Evolutionary conservation across 2,113 vertebrate species (phyloP).

Genomic region (Dunckerocampus dactyliophorus): DNA sequence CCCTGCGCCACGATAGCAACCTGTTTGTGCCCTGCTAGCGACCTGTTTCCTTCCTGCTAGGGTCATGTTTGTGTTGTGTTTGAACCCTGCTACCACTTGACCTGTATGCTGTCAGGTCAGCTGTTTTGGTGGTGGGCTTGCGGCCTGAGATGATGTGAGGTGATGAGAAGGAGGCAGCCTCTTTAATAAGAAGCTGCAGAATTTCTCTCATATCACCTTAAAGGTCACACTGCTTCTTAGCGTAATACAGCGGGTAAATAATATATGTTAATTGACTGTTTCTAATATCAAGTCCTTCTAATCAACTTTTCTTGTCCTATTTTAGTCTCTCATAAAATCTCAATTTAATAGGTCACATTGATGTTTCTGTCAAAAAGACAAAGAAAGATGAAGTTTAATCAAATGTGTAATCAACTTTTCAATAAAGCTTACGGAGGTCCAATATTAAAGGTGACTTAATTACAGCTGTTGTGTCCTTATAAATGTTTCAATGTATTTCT

Average conservation of each 20-base stretch:
- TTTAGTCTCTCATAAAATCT: conserved; percentile 36
- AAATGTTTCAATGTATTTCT: too few relatives aligned
- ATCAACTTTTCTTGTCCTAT: conserved; percentile 33
- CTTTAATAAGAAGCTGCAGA: conserved; percentile 53
- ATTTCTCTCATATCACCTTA: conserved; percentile 60
- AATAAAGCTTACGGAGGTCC: conserved; percentile 26
- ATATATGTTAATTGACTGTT: conserved; percentile 52
- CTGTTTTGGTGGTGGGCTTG: conserved; percentile 12
- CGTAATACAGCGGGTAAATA: conserved; percentile 65
- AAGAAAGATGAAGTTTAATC: conserved; percentile 42
- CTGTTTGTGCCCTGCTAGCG: too few relatives aligned
- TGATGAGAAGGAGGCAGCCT: conserved; percentile 37
- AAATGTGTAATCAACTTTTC: conserved; percentile 33
- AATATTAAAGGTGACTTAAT: not conserved
- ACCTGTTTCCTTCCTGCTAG: too few relatives aligned
- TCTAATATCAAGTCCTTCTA: conserved; percentile 49
- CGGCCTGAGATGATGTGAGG: conserved; percentile 45
- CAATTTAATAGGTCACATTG: conserved; percentile 48
- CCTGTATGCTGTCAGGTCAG: conserved; percentile 35
- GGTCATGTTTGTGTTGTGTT: too few relatives aligned
- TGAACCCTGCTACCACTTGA: conserved; percentile 6
- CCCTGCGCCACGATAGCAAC: conserved; percentile 1
- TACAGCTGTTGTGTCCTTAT: too few relatives aligned
- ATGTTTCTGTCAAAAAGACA: conserved; percentile 23
- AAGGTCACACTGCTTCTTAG: conserved; percentile 56